Percentiles rank a stretch among this genome's conserved stretches.
These are phyloP conservation scores for Holcopasites calliopsidis DNA, from an alignment of 1,140 invertebrate genomes.

Conservation along the genomic window DNA sequence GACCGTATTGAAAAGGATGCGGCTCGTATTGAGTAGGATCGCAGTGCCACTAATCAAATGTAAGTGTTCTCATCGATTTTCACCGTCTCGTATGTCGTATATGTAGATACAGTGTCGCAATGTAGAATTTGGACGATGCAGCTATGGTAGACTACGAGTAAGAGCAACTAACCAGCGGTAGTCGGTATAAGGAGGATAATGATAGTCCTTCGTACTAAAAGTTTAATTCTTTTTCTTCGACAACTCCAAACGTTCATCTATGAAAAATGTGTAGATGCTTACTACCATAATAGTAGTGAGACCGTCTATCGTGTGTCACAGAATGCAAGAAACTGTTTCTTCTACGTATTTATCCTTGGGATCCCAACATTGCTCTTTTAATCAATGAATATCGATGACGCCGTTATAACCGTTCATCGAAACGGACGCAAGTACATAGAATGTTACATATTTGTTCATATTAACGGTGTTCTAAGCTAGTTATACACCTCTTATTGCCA, in stretches of 20 bases:
- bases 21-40: background rate
- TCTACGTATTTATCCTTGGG: background rate
- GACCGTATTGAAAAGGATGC: background rate
- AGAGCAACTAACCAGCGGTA: background rate
- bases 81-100: no score
- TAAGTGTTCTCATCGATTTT: no score
- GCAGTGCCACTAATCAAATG: background rate
- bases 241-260: background rate
- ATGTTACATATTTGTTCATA: no score
- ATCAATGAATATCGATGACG: no score
- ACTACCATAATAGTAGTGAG: background rate
- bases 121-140: no score
- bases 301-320: constrained; percentile 7
- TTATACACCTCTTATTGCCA: no score
- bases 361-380: background rate
- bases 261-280: background rate
- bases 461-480: no score
- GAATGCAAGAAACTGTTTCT: background rate
- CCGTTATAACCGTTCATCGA: no score
- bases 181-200: background rate
- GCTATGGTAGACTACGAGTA: background rate
- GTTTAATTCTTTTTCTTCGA: background rate
- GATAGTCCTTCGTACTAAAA: background rate
- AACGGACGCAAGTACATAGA: no score
- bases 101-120: no score